Evolutionary conservation across 2,797 vertebrate genomes (phyloP).

Genomic region (Microctenopoma stevenorrisi): DNA sequence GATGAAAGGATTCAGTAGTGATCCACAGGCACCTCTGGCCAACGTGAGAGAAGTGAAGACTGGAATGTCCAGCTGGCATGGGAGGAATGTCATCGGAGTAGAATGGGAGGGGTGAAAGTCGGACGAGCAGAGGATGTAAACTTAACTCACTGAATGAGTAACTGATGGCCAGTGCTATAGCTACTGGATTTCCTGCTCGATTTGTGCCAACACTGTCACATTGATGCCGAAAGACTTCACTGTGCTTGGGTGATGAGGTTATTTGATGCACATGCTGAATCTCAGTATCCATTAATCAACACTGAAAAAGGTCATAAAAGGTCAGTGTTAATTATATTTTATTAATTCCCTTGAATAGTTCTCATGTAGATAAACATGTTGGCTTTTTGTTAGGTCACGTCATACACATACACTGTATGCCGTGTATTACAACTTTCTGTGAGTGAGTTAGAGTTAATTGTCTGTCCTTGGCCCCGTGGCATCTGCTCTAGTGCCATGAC

Average conservation of each 20-base stretch:
- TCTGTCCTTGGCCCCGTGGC: neutral
- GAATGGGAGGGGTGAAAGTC: conserved; percentile 36
- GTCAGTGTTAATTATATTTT: neutral
- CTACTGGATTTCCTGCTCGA: conserved; percentile 18
- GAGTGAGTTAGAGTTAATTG: neutral
- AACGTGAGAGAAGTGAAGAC: conserved; percentile 31
- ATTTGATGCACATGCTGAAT: neutral
- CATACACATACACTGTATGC: neutral
- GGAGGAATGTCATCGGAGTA: conserved; percentile 67
- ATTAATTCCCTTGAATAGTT: neutral
- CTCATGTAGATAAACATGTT: neutral
- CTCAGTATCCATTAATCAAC: neutral
- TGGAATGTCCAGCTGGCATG: conserved; percentile 74
- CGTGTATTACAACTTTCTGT: neutral
- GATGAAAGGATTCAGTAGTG: conserved; percentile 16
- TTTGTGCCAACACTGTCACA: conserved; percentile 26
- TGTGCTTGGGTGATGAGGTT: neutral
- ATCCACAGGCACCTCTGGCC: conserved; percentile 42
- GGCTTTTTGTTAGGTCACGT: neutral
- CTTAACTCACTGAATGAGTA: conserved; percentile 37
- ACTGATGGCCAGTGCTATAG: conserved; percentile 12
- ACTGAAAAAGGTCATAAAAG: neutral
- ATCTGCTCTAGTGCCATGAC: neutral
- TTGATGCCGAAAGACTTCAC: neutral
- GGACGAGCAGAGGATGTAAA: conserved; percentile 44